Evolutionary conservation across 2,797 vertebrate genomes (phyloP).

Genomic region (Astyanax mexicanus): DNA sequence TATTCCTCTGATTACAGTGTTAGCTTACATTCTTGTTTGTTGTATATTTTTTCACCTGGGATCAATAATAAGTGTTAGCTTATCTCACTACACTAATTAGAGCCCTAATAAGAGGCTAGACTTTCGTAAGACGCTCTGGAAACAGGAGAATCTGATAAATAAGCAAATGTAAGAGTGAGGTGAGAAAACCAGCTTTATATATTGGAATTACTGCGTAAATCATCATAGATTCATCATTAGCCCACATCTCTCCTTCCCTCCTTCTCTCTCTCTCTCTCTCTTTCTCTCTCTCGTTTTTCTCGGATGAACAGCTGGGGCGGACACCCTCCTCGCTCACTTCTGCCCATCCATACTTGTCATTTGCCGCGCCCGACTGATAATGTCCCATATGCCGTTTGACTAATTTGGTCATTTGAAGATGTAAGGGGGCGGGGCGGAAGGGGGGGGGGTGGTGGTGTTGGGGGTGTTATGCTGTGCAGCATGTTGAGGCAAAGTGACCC

Average conservation of each 20-base stretch:
- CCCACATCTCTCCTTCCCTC: conserved; percentile 15
- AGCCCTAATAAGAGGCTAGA: background rate
- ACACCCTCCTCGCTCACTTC: conserved; percentile 51
- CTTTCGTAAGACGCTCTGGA: background rate
- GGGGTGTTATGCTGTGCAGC: background rate
- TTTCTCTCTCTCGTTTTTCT: conserved; percentile 1
- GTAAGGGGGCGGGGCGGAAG: conserved; percentile 29
- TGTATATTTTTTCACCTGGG: too few relatives aligned
- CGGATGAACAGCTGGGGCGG: conserved; percentile 36
- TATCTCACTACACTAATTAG: background rate
- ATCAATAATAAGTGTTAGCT: background rate
- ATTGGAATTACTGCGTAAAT: background rate
- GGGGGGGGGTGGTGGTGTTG: too few relatives aligned
- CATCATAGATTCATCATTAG: conserved; percentile 24
- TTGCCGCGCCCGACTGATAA: conserved; percentile 59
- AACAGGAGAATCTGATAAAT: background rate
- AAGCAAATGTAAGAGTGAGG: background rate
- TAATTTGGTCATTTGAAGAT: conserved; percentile 63
- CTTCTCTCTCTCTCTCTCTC: conserved; percentile 7
- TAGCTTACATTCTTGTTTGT: too few relatives aligned
- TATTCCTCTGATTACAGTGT: too few relatives aligned
- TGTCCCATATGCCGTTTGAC: conserved; percentile 62
- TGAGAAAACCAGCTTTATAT: background rate
- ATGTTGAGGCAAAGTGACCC: conserved; percentile 18
- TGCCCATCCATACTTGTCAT: conserved; percentile 64